Evolutionary conservation across 2,113 vertebrate species (phyloP).

Genomic region (Megalops atlanticus): DNA sequence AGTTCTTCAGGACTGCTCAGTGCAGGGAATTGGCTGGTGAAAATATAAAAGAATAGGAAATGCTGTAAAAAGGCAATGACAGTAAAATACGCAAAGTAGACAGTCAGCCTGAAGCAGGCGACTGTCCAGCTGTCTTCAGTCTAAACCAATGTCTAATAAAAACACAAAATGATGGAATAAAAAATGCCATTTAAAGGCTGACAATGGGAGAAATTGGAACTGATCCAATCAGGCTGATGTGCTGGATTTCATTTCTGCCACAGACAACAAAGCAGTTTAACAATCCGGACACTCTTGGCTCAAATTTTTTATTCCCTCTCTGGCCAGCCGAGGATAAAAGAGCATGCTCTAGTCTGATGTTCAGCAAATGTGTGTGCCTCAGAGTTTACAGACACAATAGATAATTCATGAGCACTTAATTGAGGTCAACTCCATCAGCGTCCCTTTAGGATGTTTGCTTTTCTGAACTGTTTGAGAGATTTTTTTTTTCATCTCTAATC

Average conservation of each 20-base stretch:
- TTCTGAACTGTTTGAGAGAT: neutral
- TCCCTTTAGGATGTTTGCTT: neutral
- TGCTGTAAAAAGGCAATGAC: neutral
- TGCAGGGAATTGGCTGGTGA: neutral
- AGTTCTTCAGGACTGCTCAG: neutral
- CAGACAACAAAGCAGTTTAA: conserved; percentile 5
- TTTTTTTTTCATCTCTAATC: neutral
- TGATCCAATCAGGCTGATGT: neutral
- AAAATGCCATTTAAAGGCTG: neutral
- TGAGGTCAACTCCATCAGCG: conserved; percentile 16
- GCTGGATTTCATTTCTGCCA: neutral
- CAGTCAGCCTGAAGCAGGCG: neutral
- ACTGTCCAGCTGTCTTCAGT: neutral
- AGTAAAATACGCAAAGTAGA: neutral
- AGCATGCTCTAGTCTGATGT: neutral
- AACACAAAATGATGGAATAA: neutral
- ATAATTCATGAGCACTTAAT: conserved; percentile 15
- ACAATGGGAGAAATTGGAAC: neutral
- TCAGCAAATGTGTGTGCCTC: neutral
- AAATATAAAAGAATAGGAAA: neutral
- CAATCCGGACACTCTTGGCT: neutral
- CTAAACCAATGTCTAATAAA: neutral
- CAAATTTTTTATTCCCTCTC: conserved; percentile 12
- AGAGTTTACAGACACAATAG: neutral
- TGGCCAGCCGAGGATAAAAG: neutral